A percentile compares a stretch with the other conserved stretches of the same genome.
Evolutionary conservation across 1,140 invertebrate species (phyloP).

Genomic region (Papilio machaon): DNA sequence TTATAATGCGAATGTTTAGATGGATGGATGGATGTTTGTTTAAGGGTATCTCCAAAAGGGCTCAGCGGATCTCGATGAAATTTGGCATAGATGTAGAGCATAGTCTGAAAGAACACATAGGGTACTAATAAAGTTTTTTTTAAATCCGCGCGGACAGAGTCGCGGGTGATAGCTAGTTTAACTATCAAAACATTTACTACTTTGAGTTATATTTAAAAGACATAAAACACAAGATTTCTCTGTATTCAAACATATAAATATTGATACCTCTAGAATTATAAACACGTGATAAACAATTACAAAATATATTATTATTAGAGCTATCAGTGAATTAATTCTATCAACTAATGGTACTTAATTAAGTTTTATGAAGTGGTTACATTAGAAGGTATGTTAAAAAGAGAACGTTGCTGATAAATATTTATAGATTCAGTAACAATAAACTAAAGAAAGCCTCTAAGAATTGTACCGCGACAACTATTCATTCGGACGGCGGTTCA

Average conservation of each 20-base stretch:
- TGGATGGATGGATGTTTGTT: no score
- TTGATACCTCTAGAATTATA: not conserved
- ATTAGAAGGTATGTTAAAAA: constrained; percentile 7
- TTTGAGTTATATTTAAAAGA: not conserved
- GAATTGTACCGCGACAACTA: constrained; percentile 38
- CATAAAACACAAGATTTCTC: not conserved
- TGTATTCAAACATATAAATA: constrained; percentile 7
- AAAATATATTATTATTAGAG: constrained; percentile 5
- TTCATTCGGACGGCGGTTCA: constrained; percentile 38
- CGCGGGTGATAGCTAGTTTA: not conserved
- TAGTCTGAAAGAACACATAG: no score
- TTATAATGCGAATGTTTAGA: no score
- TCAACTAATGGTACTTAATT: constrained; percentile 5
- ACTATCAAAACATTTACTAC: not conserved
- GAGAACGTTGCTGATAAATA: constrained; percentile 19
- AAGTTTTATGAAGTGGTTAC: constrained; percentile 20
- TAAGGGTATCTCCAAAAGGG: no score
- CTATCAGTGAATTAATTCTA: not conserved
- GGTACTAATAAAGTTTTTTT: no score
- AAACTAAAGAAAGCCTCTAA: constrained; percentile 40
- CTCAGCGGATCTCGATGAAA: no score
- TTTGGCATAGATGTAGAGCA: no score
- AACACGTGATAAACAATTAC: constrained; percentile 11
- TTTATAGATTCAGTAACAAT: constrained; percentile 38
- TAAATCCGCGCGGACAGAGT: no score